Conservation (phyloP, 2,888 invertebrate species). For the Pollenia angustigena region DNA sequence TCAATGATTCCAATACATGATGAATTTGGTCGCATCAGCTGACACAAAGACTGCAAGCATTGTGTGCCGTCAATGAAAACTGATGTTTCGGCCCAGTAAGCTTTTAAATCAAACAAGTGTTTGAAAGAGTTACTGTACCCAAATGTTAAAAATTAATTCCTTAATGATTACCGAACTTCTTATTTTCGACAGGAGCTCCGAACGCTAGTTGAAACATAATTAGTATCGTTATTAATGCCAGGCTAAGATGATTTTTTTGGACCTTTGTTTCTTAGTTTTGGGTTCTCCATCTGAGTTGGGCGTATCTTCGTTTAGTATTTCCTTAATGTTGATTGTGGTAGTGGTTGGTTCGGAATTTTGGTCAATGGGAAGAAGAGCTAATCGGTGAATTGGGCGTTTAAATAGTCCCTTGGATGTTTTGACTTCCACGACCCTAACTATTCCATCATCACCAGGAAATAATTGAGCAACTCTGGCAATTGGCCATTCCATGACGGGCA, state of each 20-base stretch:
- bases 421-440: too few relatives aligned
- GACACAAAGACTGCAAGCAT: background rate
- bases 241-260: background rate
- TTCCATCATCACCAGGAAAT: too few relatives aligned
- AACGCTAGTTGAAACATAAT: background rate
- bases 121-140: background rate
- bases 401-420: too few relatives aligned
- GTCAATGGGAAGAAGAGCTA: too few relatives aligned
- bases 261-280: too few relatives aligned
- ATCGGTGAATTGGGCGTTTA: too few relatives aligned
- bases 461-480: too few relatives aligned
- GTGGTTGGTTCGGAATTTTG: too few relatives aligned
- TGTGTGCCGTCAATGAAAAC: background rate
- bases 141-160: conserved; percentile 9
- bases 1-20: conserved; percentile 1
- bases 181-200: background rate
- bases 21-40: background rate
- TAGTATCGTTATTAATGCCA: background rate
- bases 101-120: background rate
- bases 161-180: background rate
- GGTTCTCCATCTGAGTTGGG: too few relatives aligned
- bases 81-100: conserved; percentile 9
- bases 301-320: too few relatives aligned
- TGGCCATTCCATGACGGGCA: too few relatives aligned
- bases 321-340: too few relatives aligned